Evolutionary conservation across 2,113 vertebrate genomes (phyloP), one percentile per base, ranked within the genome.

Genomic region (Cyprinus carpio): DNA sequence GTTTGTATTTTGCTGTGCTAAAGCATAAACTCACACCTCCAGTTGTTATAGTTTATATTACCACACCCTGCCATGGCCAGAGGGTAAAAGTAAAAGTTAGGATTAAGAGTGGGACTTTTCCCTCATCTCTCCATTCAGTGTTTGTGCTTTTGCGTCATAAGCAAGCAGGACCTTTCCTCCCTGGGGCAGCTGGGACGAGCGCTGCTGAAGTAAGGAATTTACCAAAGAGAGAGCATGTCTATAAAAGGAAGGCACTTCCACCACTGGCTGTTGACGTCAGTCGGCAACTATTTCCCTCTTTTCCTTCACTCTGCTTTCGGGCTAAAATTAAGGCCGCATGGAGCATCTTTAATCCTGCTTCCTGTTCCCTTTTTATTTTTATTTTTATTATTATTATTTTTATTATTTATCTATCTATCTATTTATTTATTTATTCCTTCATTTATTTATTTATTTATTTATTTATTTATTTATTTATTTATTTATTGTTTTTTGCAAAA

Each of bases 161-260:
- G 56, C 77, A 51, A 82, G 80, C 83, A 84, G 67, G 49, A 75
- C 84, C 79, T 76, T 31, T 79, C 67, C 69, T 83, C 84, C 71
- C 64, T 72, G 8, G 51, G 67, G n/a, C n/a, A n/a, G n/a, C n/a
- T n/a, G n/a, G n/a, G n/a, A n/a, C n/a, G n/a, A n/a, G n/a, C n/a
- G n/a, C n/a, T n/a, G n/a, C n/a, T n/a, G n/a, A n/a, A n/a, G n/a
- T n/a, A n/a, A n/a, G n/a, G n/a, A n/a, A n/a, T n/a, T n/a, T n/a
- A n/a, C n/a, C n/a, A n/a, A n/a, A n/a, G n/a, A 67, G 69, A 46
- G 64, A 76, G 80, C 75, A 25, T 87, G 89, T 43, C 89, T 88
- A 89, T 89, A 89, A 85, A 90, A 89, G 88, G 89, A 87, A 87
- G n/a, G 79, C 74, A 89, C 89, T 90, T 89, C 88, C 89, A 89